phyloP scores from a whole-genome alignment of 2,888 invertebrate genomes.

The Mycalesis mineus region DNA sequence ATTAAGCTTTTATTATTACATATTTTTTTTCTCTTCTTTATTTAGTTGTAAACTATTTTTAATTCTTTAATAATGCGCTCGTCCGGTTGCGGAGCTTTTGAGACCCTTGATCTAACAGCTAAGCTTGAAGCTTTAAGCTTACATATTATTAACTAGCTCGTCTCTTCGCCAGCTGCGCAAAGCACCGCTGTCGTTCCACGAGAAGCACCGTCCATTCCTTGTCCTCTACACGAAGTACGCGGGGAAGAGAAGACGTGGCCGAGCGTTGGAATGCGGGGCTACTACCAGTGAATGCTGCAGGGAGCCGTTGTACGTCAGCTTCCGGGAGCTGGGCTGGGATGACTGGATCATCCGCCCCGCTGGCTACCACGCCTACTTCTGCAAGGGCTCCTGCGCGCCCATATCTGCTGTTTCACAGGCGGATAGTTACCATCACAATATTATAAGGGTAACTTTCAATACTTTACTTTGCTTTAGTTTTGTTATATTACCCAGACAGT shows the following conservation, averaged over 20 bases:
- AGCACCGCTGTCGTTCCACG: slow-evolving; percentile 83
- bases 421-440: slow-evolving; percentile 81
- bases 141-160: neutral
- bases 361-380: slow-evolving; percentile 92
- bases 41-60: no score
- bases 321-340: slow-evolving; percentile 91
- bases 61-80: no score
- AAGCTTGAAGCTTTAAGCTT: no score
- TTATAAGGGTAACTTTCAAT: slow-evolving; percentile 80
- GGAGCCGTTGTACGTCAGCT: slow-evolving; percentile 89
- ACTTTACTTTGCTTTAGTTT: no score
- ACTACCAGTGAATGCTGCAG: slow-evolving; percentile 86
- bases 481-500: no score
- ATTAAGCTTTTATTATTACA: no score
- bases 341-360: slow-evolving; percentile 91
- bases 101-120: no score
- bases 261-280: slow-evolving; percentile 83
- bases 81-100: no score
- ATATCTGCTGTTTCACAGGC: slow-evolving; percentile 83
- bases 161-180: slow-evolving; percentile 67
- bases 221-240: slow-evolving; percentile 87
- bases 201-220: slow-evolving; percentile 85
- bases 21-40: no score
- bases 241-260: slow-evolving; percentile 79
- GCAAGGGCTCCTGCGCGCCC: slow-evolving; percentile 87